phyloP scores from a whole-genome alignment of 1,140 invertebrate species.

The Battus philenor region DNA sequence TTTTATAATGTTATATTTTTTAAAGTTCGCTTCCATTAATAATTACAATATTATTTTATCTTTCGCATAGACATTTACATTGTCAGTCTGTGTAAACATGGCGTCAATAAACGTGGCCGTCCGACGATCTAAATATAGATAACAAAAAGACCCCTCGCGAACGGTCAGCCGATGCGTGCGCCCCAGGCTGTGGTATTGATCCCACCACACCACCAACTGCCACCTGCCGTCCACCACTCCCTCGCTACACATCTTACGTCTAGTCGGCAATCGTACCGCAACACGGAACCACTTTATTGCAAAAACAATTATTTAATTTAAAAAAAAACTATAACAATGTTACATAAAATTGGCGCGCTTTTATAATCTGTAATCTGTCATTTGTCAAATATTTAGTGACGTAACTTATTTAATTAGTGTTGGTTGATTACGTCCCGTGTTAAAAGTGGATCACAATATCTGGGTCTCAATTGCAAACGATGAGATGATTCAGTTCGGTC shows the following conservation, averaged over 20 bases:
- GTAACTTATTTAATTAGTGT: too few species aligned
- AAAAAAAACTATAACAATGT: conserved; percentile 26
- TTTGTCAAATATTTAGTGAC: conserved; percentile 1
- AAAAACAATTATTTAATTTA: conserved; percentile 29
- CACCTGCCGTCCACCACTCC: conserved; percentile 61
- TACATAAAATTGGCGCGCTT: conserved; percentile 24
- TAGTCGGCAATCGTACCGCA: conserved; percentile 65
- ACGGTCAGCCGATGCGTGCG: conserved; percentile 61
- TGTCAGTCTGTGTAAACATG: too few species aligned
- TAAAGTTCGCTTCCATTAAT: too few species aligned
- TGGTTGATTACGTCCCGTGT: too few species aligned
- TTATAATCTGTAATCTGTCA: conserved; percentile 6
- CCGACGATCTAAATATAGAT: conserved; percentile 50
- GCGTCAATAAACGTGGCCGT: too few species aligned
- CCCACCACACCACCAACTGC: conserved; percentile 51
- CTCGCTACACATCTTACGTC: conserved; percentile 41
- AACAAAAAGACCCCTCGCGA: conserved; percentile 27
- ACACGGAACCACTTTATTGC: conserved; percentile 41
- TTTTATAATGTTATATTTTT: too few species aligned
- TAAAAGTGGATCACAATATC: too few species aligned
- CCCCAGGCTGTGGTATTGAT: conserved; percentile 65
- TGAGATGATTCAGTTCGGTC: conserved; percentile 48
- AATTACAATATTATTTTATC: too few species aligned
- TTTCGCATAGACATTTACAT: too few species aligned
- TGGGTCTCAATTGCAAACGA: conserved; percentile 36